Percentiles rank a stretch among this genome's conserved stretches.
Conservation (phyloP, 2,888 invertebrate species). For the Athalia cordata region DNA sequence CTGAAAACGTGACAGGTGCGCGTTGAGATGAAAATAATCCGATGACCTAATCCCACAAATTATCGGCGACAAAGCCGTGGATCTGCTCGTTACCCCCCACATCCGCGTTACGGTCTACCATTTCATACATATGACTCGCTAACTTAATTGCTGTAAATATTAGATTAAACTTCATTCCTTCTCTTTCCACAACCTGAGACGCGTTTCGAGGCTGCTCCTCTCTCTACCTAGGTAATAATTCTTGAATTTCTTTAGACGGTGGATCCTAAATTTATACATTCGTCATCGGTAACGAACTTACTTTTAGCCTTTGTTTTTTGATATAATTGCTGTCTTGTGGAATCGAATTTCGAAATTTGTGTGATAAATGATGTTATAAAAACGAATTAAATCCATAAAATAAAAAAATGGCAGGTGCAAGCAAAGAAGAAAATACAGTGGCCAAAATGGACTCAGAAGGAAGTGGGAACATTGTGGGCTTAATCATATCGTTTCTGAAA, state of each 20-base stretch:
- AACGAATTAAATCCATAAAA: neutral
- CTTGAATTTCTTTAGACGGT: no score
- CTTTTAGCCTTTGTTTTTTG: no score
- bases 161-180: no score
- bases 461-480: constrained; percentile 64
- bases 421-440: constrained; percentile 6
- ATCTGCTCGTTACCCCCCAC: neutral
- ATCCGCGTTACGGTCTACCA: constrained; percentile 11
- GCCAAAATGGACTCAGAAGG: constrained; percentile 56
- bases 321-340: neutral
- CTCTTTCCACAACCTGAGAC: no score
- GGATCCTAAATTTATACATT: no score
- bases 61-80: constrained; percentile 18
- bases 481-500: constrained; percentile 61
- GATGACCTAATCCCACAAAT: constrained; percentile 26
- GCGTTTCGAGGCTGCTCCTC: no score
- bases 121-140: neutral
- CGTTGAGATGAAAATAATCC: constrained; percentile 39
- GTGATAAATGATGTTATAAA: neutral
- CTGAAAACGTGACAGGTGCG: constrained; percentile 23
- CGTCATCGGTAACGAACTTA: no score
- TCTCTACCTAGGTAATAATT: no score
- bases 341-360: neutral
- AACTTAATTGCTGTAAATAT: no score
- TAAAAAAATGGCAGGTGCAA: constrained; percentile 36